Base-by-base conservation (phyloP, 2,888 invertebrate species). In the Drepanosiphum platanoidis region DNA sequence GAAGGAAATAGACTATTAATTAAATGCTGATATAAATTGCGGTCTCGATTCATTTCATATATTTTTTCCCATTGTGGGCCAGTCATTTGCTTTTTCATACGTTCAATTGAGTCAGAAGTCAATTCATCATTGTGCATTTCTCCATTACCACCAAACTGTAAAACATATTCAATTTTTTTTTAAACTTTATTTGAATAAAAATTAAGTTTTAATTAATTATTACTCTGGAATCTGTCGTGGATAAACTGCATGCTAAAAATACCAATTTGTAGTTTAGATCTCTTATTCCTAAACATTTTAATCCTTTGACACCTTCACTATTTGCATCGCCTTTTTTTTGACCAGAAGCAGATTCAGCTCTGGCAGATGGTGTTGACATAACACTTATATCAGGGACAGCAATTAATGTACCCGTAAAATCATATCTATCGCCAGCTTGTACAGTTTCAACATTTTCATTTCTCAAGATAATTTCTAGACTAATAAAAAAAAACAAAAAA, bases 391-490 rank as follows among this genome's bases (percentile, higher is more conserved):
- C 99, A 0, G 99, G 99, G 0, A 99, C 96, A 1, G 98, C 99
- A 89, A 99, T 98, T 27, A 99, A 91, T 0, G 98, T 96, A 27
- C 98, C 98, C 0, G 96, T 97, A 89, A 98, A 97, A 89, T 98
- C 97, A 89, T 96, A 97, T 84, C 92, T 90, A 89, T 93, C 94
- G 74, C 94, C 94, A 88, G 96, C 95, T 92, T 98, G 98, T 0
- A 99, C 97, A 36, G 94, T 94, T 90, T 99, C 99, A 0, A 99
- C 99, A 88, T 95, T 94, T 90, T 99, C 99, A 0, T 97, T 97
- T 87, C 99, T 92, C 80, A 99, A 91, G 88, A 99, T 94, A 58
- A 99, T 93, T 90, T 99, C 99, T 70, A 99, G 93, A 86, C 93
- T 92, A 88, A 61, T 32, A 58, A 81, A 11, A 30, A 86, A 86